Evolutionary conservation across 2,888 invertebrate genomes (phyloP).

Genomic region (Stratiomys singularior): DNA sequence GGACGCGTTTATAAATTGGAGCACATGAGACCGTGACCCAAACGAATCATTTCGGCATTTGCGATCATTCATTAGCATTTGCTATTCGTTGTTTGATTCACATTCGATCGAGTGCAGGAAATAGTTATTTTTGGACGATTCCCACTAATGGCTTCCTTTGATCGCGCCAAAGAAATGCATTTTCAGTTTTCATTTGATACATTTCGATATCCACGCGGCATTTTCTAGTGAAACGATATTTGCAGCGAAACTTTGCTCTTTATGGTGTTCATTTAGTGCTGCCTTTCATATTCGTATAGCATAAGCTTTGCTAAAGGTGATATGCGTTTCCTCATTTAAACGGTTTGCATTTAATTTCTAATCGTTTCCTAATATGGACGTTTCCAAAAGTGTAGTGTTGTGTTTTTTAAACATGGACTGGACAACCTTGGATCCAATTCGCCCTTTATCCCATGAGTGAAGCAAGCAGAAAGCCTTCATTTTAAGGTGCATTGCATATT

Average conservation of each 20-base stretch:
- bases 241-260: background rate
- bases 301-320: too few species aligned
- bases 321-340: too few species aligned
- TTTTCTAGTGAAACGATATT: background rate
- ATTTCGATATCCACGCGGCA: background rate
- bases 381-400: too few species aligned
- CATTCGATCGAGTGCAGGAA: constrained; percentile 26
- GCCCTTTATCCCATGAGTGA: too few species aligned
- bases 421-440: too few species aligned
- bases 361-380: too few species aligned
- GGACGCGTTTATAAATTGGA: background rate
- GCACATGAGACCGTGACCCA: constrained; percentile 6
- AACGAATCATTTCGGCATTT: background rate
- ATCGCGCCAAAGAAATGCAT: background rate
- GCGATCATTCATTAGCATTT: background rate
- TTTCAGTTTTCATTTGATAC: background rate
- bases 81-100: constrained; percentile 10
- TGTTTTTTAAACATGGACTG: too few species aligned
- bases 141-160: constrained; percentile 9
- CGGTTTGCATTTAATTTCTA: too few species aligned
- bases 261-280: too few species aligned
- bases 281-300: too few species aligned
- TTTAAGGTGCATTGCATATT: too few species aligned
- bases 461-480: too few species aligned
- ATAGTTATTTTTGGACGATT: constrained; percentile 29